Evolutionary conservation across 2,888 invertebrate genomes (phyloP).

Genomic region (Antitype chi): DNA sequence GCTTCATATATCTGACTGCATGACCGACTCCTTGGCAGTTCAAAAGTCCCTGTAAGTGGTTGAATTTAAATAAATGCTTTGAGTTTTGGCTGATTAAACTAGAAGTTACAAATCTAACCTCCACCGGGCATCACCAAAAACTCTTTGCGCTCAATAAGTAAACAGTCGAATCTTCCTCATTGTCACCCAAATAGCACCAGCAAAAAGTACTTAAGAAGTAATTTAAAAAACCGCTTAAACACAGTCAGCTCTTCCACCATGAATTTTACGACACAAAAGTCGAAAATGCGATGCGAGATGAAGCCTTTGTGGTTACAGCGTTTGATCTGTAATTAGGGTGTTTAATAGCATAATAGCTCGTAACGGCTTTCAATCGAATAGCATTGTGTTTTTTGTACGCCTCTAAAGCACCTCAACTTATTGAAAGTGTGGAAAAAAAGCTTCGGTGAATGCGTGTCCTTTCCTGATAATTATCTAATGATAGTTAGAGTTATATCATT

Average conservation of each 20-base stretch:
- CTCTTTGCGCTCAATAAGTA: constrained; percentile 29
- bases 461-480: constrained; percentile 74
- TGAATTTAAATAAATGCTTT: too few relatives aligned
- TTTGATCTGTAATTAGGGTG: constrained; percentile 89
- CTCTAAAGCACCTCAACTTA: constrained; percentile 73
- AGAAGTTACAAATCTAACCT: neutral
- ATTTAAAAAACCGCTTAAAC: constrained; percentile 83
- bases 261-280: constrained; percentile 86
- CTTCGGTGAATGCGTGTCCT: constrained; percentile 73
- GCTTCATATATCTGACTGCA: too few relatives aligned
- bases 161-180: constrained; percentile 38
- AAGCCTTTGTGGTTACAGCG: constrained; percentile 86
- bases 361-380: constrained; percentile 86
- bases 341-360: constrained; percentile 85
- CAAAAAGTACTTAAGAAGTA: constrained; percentile 75
- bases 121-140: neutral
- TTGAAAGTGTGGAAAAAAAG: constrained; percentile 78
- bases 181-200: constrained; percentile 46
- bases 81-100: too few relatives aligned
- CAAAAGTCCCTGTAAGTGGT: too few relatives aligned
- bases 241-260: constrained; percentile 76
- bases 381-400: constrained; percentile 82
- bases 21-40: too few relatives aligned
- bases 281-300: constrained; percentile 82
- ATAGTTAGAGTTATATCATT: constrained; percentile 61